Base-by-base conservation (phyloP, 2,888 invertebrate species). In the Leistus spinibarbis region DNA sequence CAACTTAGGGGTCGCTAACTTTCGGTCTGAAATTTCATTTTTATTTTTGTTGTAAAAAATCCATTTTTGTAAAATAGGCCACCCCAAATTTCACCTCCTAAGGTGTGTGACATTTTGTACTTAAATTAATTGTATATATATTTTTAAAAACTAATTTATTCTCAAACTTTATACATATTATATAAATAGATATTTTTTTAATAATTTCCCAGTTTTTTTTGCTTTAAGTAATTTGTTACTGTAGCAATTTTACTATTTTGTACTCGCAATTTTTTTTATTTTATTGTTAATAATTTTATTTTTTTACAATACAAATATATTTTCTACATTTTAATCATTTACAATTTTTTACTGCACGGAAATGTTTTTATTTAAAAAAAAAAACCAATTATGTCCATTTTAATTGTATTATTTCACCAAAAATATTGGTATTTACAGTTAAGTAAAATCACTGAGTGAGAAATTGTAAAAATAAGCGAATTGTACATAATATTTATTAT, bases 61-160 rank as follows among this genome's bases (percentile, higher is more conserved):
- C n/a, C n/a, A n/a, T n/a, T n/a, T n/a, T 40, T 68, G 9, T 56
- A 27, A 57, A 63, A 16, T 63, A 40, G 40, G 7, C 1, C 13
- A 40, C 7, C 40, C 13, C 40, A 40, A 40, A 40, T 40, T 40
- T 7, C 13, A 40, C 40, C 40, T 13, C 0, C 40, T 40, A 40
- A 40, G 40, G 40, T 40, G 40, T 40, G 40, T 40, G 3, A 10
- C 40, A 10, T 27, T 69, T 73, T 70, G 40, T 67, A 56, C 67
- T 64, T 40, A 76, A 79, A 81, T 79, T 79, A 78, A 81, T 83
- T 84, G 40, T 40, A 40, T 83, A 81, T 84, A 84, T 83, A 83
- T 84, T 83, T 79, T 82, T 83, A 82, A 84, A 84, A 84, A 84
- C 84, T 84, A 84, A 83, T 82, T 82, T 62, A 82, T 82, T 82